Evolutionary conservation across 1,140 invertebrate species (phyloP), one percentile per base, ranked within the genome.

Genomic region (Drosophila arawakana): DNA sequence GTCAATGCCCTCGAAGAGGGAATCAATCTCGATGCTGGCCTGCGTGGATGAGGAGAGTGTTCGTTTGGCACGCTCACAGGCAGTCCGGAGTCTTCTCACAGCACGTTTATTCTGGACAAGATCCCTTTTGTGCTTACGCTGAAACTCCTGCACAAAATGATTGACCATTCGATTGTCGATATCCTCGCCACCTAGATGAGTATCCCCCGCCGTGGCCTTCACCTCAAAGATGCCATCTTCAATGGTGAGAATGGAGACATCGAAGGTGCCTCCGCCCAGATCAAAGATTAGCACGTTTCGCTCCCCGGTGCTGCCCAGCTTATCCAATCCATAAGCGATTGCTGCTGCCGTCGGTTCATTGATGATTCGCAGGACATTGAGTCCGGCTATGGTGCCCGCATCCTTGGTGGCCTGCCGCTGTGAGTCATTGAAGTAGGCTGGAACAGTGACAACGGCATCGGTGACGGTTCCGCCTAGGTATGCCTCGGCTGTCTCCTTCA

Each of bases 241-340:
- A 91, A 99, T 98, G 67, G 97, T 98, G 61, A 99, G 93, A 81
- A 99, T 97, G n/a, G 98, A 98, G 0, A 99, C 98, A 93, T 99
- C 98, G 91, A 99, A 99, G 73, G 98, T 99, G 82, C 98, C 98
- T 90, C 98, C 98, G 63, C 98, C 98, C 72, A 99, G 94, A 94
- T 99, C 98, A 92, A 98, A 99, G 83, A 98, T 97, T 21, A 97
- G 94, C 49, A 97, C 96, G 86, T 97, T 97, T 18, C 96, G 94
- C 93, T 98, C 97, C 10, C 79, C 61, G 80, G 95, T 96, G 43
- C 93, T 94, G 61, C 95, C 97, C 93, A 98, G 99, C 93, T 99
- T 99, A 94, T 99, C 98, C 66, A 99, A 94, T 91, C 99, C 99
- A 92, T 99, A 99, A 59, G 99, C 99, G 94, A 99, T 99, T 78